Conservation (phyloP, 2,797 vertebrate species). For the Sibirionetta formosa region DNA sequence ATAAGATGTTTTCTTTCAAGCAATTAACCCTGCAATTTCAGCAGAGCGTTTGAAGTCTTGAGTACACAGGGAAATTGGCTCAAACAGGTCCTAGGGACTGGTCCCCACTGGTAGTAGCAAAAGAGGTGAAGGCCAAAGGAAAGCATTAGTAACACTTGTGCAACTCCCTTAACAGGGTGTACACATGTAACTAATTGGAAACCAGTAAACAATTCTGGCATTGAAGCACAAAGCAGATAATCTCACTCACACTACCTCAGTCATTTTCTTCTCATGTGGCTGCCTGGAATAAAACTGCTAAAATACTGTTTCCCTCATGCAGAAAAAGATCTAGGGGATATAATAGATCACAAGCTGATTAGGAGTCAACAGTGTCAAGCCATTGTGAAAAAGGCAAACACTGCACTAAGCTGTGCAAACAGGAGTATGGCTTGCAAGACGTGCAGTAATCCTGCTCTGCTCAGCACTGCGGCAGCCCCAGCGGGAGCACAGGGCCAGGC, state of each 20-base stretch:
- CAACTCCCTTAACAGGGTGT: conserved; percentile 29
- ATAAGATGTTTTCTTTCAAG: not conserved
- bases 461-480: not conserved
- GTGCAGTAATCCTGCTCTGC: conserved; percentile 36
- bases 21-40: conserved; percentile 25
- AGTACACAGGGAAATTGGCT: conserved; percentile 49
- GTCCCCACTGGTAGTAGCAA: conserved; percentile 15
- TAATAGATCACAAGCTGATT: conserved; percentile 77
- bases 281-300: conserved; percentile 67
- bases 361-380: conserved; percentile 75
- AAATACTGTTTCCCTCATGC: conserved; percentile 73
- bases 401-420: conserved; percentile 74
- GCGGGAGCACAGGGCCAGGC: not conserved
- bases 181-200: conserved; percentile 58
- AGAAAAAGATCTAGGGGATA: conserved; percentile 75
- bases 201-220: conserved; percentile 69
- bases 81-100: conserved; percentile 19
- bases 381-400: conserved; percentile 77
- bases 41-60: conserved; percentile 7
- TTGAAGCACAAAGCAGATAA: conserved; percentile 73
- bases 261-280: conserved; percentile 69
- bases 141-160: conserved; percentile 29
- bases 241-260: conserved; percentile 68
- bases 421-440: conserved; percentile 49
- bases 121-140: conserved; percentile 29